Percentiles rank a stretch among this genome's conserved stretches.
phyloP scores from a whole-genome alignment of 2,888 invertebrate species.

The Rutpela maculata region DNA sequence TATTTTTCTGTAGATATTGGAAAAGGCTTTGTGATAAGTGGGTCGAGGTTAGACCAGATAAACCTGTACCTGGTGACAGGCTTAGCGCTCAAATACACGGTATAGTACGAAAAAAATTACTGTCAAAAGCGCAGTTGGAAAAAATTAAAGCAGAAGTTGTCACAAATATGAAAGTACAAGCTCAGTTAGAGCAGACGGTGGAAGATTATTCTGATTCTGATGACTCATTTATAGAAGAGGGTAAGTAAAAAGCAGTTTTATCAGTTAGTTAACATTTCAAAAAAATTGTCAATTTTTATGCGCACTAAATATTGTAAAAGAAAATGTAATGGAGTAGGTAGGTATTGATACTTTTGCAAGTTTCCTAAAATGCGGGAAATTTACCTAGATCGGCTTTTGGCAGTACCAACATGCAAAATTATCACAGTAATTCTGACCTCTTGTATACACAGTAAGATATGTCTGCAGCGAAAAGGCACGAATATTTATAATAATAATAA shows the following conservation, averaged over 20 bases:
- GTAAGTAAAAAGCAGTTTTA: conserved; percentile 10
- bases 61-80: neutral
- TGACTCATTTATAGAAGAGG: conserved; percentile 48
- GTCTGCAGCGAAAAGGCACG: no score
- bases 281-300: no score
- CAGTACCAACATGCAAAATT: no score
- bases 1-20: conserved; percentile 23
- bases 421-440: no score
- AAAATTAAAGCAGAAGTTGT: conserved; percentile 14
- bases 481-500: no score
- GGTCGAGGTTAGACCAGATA: conserved; percentile 17
- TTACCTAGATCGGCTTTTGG: no score
- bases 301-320: no score
- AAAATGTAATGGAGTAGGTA: no score
- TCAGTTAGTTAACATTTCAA: no score
- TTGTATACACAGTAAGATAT: no score
- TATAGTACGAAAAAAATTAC: neutral
- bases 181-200: neutral
- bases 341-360: no score
- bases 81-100: neutral
- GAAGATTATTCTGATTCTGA: conserved; percentile 42
- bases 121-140: conserved; percentile 12
- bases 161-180: neutral
- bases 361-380: no score
- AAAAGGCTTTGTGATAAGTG: conserved; percentile 13